Conservation (phyloP, 2,113 vertebrate species). For the Myiozetetes cayanensis region DNA sequence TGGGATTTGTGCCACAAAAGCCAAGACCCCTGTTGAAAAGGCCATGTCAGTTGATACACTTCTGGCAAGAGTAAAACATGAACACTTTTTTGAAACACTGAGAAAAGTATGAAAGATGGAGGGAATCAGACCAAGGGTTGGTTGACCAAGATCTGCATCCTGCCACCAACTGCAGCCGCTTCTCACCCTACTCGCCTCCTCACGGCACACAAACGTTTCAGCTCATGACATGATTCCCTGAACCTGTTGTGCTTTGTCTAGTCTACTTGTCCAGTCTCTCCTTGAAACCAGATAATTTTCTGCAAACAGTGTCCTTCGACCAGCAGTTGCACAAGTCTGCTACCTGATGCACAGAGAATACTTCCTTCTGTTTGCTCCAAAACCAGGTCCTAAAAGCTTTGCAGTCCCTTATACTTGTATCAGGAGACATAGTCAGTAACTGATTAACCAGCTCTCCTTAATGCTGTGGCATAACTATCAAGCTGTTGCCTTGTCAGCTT, state of each 20-base stretch:
- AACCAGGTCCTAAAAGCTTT: background rate
- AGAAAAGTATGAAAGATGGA: background rate
- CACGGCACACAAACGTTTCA: background rate
- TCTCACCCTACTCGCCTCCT: background rate
- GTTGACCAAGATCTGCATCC: background rate
- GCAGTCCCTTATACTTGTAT: background rate
- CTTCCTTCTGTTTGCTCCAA: background rate
- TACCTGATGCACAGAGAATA: background rate
- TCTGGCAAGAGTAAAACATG: background rate
- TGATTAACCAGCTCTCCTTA: background rate
- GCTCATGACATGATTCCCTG: background rate
- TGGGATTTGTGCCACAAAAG: background rate
- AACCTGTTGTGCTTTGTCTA: background rate
- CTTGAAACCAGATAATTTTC: background rate
- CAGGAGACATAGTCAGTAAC: background rate
- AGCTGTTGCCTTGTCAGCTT: background rate
- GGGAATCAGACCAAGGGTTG: background rate
- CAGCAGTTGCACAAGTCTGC: background rate
- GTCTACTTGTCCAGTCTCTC: background rate
- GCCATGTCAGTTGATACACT: background rate
- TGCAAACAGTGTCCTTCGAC: background rate
- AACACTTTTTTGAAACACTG: background rate
- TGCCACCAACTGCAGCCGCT: background rate
- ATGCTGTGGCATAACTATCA: background rate
- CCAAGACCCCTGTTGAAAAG: background rate